Base-by-base conservation (phyloP, 2,797 vertebrate genomes). In the Oreortyx pictus region DNA sequence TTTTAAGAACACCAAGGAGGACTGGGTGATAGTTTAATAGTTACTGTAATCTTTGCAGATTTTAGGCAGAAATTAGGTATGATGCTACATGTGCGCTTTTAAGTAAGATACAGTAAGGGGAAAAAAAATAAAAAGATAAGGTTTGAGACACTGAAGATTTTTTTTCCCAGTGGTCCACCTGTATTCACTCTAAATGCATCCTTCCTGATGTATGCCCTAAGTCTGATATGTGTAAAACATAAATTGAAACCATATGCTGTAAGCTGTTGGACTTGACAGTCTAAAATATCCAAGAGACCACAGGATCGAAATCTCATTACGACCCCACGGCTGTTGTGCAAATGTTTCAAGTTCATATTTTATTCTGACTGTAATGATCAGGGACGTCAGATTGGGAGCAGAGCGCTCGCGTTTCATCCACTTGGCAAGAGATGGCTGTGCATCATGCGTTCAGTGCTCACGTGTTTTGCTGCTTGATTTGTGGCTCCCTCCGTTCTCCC, bases 281-380 rank as follows among this genome's bases (percentile, higher is more conserved):
- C 60, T 82, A 84, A 91, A 92, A 88, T 76, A 92, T 73, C 74
- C 43, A 43, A 56, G 71, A 93, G 52, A 91, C 73, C 87, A 88
- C 80, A 64, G 50, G 66, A 86, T 14, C 92, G 83, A 88, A 88
- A 82, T 64, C 86, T 93, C 74, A 67, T 89, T 91, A 84, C 0
- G 0, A 47, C 27, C 72, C 81, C 57, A 65, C 85, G 61, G 82
- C 80, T 76, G 50, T 76, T 67, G 77, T 64, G 33, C 60, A 91
- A 84, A 86, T 0, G 2, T 14, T 90, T 89, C 73, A 57, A 60
- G 46, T 79, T 57, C 47, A 7, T 74, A 62, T 86, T 88, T 92
- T 89, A 70, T 73, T 88, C 86, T 84, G 83, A 67, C 33, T 41
- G 64, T 79, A 64, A 61, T 2, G 7, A 75, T 75, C 7, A 1